Percentiles rank a stretch among this genome's conserved stretches.
These are phyloP conservation scores for Anolis carolinensis DNA, from an alignment of 2,113 vertebrate species.

Conservation along the genomic window DNA sequence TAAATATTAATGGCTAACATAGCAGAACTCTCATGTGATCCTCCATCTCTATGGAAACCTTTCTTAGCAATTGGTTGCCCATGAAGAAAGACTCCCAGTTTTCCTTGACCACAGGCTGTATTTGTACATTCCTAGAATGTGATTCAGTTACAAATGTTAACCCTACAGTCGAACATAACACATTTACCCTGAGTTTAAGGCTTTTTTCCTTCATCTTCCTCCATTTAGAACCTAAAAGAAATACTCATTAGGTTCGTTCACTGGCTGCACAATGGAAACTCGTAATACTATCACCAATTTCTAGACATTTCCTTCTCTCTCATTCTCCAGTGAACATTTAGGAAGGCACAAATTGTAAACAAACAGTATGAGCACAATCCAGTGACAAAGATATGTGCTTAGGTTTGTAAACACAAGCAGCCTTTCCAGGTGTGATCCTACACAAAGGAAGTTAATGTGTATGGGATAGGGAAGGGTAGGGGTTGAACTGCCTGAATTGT, in stretches of 20 bases:
- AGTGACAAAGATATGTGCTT: neutral
- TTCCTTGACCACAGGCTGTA: slow-evolving; percentile 58
- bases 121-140: slow-evolving; percentile 52
- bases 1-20: slow-evolving; percentile 62
- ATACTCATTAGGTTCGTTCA: neutral
- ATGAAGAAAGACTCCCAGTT: slow-evolving; percentile 72
- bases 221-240: slow-evolving; percentile 6
- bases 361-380: neutral
- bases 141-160: slow-evolving; percentile 49
- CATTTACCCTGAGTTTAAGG: slow-evolving; percentile 1
- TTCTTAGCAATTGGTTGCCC: slow-evolving; percentile 76
- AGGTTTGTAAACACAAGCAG: neutral
- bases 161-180: slow-evolving; percentile 6
- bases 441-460: neutral
- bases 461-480: neutral
- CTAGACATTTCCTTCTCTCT: neutral
- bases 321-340: neutral
- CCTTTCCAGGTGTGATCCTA: neutral
- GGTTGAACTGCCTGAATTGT: no score
- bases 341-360: neutral
- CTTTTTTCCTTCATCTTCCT: neutral
- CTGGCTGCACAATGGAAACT: neutral
- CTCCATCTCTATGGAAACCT: slow-evolving; percentile 76
- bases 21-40: slow-evolving; percentile 71
- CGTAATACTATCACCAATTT: neutral